Conservation (phyloP, 1,140 invertebrate species). For the Amphibalanus amphitrite region DNA sequence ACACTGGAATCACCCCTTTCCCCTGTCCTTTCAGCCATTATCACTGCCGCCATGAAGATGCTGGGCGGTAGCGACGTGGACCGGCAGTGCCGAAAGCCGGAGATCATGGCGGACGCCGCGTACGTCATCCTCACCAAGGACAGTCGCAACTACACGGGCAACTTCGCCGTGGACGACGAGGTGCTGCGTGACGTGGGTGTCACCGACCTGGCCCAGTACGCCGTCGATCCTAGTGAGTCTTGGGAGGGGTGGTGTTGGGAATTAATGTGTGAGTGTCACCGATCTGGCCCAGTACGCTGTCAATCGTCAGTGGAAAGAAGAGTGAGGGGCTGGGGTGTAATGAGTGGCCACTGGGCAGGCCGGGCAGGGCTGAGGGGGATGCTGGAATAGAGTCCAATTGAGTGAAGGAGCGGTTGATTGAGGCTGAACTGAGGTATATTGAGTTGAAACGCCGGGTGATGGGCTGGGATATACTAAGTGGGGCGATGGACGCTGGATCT, state of each 20-base stretch:
- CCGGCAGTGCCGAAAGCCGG: constrained; percentile 54
- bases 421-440: too few relatives aligned
- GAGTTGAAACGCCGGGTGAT: too few relatives aligned
- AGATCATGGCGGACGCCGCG: constrained; percentile 90
- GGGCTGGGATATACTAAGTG: too few relatives aligned
- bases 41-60: constrained; percentile 95
- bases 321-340: too few relatives aligned
- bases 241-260: background rate
- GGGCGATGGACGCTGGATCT: too few relatives aligned
- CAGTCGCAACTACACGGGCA: constrained; percentile 57
- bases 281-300: constrained; percentile 75
- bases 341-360: too few relatives aligned
- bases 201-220: constrained; percentile 70
- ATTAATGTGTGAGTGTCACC: constrained; percentile 63
- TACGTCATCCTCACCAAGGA: constrained; percentile 72
- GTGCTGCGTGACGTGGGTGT: constrained; percentile 61
- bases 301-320: too few relatives aligned
- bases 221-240: constrained; percentile 50
- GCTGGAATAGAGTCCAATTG: too few relatives aligned
- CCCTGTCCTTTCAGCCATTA: constrained; percentile 48
- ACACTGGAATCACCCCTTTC: too few relatives aligned
- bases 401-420: too few relatives aligned
- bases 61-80: constrained; percentile 36
- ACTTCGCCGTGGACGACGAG: constrained; percentile 90
- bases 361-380: too few relatives aligned